Evolutionary conservation across 2,797 vertebrate species (phyloP), one percentile per base, ranked within the genome.

Genomic region (Leptodactylus fallax): DNA sequence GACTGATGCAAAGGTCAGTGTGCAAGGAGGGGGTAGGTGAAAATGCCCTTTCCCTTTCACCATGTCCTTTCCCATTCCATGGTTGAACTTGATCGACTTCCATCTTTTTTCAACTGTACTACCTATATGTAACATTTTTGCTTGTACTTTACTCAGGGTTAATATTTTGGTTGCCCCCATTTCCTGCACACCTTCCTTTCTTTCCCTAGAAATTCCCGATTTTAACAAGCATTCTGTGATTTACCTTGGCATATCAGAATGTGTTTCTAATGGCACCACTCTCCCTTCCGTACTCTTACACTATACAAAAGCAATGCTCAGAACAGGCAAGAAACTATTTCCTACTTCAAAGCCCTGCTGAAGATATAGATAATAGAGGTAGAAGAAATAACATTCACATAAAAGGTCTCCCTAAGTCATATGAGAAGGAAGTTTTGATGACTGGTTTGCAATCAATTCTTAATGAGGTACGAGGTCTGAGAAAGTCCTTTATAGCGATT

Each of bases 361-460:
- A 71, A 67, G 63, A 69, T 71, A 47, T 17, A 67, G 63, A 71
- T 71, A 83, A 83, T 83, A 56, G 81, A 55, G 65, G 63, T 16
- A 83, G 23, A 55, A 71, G 47, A 83, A 83, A 56, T 82, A 83
- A 69, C 81, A 83, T 71, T 83, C 23, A n/a, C 17, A 83, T 83
- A 83, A 83, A 82, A 83, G 81, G 81, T 79, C 77, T 79, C 36
- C 77, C 23, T 7, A 27, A 79, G 77, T 83, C 51, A 83, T 83
- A 53, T 71, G 65, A 83, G 81, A 53, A 71, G 81, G 65, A 69
- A 83, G 65, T 83, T 69, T 83, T 82, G 65, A 83, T 55, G 81
- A 79, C 51, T 79, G 27, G 65, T 71, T 83, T 67, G 81, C 63
- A 83, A 83, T 83, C 81, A 83, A 83, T 83, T 83, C 49, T 83